Conservation (phyloP, 2,113 vertebrate species). For the Urocitellus parryii region DNA sequence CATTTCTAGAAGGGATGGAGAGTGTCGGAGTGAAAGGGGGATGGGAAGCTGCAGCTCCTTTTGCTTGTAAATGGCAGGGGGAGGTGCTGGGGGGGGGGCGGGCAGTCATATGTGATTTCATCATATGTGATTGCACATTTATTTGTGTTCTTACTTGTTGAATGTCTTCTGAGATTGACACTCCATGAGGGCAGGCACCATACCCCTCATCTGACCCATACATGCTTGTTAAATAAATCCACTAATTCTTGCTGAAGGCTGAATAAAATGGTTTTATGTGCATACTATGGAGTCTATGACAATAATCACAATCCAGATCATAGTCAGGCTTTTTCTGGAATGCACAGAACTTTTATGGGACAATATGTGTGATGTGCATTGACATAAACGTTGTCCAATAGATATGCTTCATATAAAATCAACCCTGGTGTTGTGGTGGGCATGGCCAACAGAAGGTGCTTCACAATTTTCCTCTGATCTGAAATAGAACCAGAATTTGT, state of each 20-base stretch:
- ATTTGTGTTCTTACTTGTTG: neutral
- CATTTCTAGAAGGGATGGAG: neutral
- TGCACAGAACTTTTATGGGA: neutral
- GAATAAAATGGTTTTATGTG: neutral
- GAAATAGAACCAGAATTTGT: neutral
- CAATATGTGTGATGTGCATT: neutral
- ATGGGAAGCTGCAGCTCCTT: neutral
- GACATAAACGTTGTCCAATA: neutral
- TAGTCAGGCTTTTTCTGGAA: neutral
- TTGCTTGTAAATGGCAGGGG: neutral
- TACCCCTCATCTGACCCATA: neutral
- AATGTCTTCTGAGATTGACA: neutral
- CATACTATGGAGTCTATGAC: neutral
- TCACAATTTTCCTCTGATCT: neutral
- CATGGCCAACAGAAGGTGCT: neutral
- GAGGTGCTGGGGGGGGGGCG: too few species aligned
- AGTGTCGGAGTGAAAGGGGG: neutral
- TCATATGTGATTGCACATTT: neutral
- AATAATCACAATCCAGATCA: neutral
- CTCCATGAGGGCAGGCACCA: neutral
- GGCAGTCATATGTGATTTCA: accelerated
- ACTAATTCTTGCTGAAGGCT: neutral
- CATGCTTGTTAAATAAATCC: neutral
- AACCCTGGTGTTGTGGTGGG: neutral
- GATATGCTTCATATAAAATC: neutral